Evolutionary conservation across 92 coral and sea anemone species (phyloP), one percentile per base, ranked within the genome.

Genomic region (Siderastrea radians): DNA sequence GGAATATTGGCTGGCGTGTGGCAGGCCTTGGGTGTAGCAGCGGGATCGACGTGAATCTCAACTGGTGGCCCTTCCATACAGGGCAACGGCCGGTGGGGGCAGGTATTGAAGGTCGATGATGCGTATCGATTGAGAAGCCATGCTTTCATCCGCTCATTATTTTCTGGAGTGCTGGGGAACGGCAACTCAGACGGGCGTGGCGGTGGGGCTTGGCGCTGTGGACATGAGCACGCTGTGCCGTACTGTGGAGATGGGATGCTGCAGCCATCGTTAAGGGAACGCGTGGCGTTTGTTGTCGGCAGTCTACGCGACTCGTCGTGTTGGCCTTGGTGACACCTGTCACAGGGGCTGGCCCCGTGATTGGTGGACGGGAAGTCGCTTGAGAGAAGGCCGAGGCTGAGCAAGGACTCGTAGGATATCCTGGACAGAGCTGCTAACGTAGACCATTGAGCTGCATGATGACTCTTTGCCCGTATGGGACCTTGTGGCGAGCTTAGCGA

Each of bases 41-140:
- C n/a, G 86, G 59, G 76, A 88, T 4, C 87, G 92, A 76, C 88
- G 49, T 89, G 92, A 19, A 83, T 89, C 49, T 89, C 84, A 2
- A 89, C 61, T 3, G 83, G 60, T 19, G 92, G 87, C 14, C 87
- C 77, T 47, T 89, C 84, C 89, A 84, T 83, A 85, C 69, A 53
- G 50, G 85, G 93, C 8, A 89, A 54, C n/a, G 85, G 52, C 7
- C 72, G 88, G 83, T 89, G 88, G 6, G 84, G 88, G 88, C 95
- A 92, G 2, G 93, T 92, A 85, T 92, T 92, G 66, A 92, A 89
- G 1, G 95, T 82, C 0, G 95, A 92, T 4, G 93, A 74, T 48
- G 55, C 78, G 50, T 87, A 87, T 66, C 91, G 72, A 65, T 87
- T 74, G 26, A 91, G 91, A 44, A 91, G 71, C 94, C 91, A 91